These are phyloP conservation scores for Tyto alba DNA, from an alignment of 2,113 vertebrate genomes.

Conservation along the genomic window DNA sequence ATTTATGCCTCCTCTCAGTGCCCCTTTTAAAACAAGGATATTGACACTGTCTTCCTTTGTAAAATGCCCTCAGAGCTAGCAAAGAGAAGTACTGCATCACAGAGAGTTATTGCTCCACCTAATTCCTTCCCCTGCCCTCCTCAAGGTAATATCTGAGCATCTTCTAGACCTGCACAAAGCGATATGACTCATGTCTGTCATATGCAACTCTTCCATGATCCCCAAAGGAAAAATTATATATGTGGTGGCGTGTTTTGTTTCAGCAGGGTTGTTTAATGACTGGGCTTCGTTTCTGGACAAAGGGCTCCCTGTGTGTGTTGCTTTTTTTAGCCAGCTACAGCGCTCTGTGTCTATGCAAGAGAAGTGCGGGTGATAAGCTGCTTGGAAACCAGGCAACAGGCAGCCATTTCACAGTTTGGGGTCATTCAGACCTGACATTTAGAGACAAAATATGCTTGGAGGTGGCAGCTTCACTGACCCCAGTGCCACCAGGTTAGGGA, in stretches of 20 bases:
- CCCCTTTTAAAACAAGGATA: background rate
- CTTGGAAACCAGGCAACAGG: constrained; percentile 6
- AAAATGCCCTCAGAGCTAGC: background rate
- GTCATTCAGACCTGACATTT: background rate
- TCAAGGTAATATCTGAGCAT: background rate
- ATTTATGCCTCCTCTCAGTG: background rate
- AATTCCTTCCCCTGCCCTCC: background rate
- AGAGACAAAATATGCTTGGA: background rate
- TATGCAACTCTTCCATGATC: rapidly evolving
- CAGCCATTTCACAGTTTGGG: background rate
- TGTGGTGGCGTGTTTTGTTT: background rate
- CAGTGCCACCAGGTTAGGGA: background rate
- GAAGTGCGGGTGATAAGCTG: background rate
- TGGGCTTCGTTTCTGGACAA: background rate
- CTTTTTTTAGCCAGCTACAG: background rate
- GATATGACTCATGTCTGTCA: background rate
- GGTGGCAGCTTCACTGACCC: background rate
- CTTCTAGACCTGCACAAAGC: background rate
- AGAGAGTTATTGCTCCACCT: background rate
- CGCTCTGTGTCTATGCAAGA: background rate
- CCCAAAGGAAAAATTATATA: background rate
- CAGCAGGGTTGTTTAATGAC: background rate
- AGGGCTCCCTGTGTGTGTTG: background rate
- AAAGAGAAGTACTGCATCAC: background rate
- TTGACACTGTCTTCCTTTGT: background rate